A percentile compares a stretch with the other conserved stretches of the same genome.
Evolutionary conservation across 2,797 vertebrate genomes (phyloP).

Genomic region (Micrastur ruficollis): DNA sequence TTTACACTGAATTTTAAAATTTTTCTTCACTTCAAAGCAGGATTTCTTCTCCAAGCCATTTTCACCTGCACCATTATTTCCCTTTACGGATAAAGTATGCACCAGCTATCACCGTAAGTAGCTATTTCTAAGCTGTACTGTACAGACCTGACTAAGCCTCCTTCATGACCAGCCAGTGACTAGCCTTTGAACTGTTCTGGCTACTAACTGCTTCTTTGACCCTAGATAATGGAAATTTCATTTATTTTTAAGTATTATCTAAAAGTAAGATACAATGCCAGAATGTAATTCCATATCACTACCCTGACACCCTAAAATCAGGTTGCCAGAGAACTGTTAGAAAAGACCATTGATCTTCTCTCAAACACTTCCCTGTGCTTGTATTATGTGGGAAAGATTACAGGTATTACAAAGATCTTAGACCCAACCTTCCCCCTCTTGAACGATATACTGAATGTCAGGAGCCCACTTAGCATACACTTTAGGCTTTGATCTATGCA

Average conservation of each 20-base stretch:
- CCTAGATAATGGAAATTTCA: background rate
- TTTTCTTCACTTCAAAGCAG: background rate
- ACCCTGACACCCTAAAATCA: background rate
- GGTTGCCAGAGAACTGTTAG: background rate
- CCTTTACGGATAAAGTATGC: background rate
- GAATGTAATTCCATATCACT: background rate
- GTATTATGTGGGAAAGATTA: background rate
- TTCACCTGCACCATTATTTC: background rate
- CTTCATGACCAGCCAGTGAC: background rate
- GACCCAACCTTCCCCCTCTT: background rate
- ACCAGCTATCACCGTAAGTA: background rate
- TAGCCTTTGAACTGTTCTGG: background rate
- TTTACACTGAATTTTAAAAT: background rate
- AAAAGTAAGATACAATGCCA: background rate
- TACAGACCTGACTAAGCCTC: background rate
- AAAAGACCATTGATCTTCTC: background rate
- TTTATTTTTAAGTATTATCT: background rate
- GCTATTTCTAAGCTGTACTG: background rate
- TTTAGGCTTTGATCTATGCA: background rate
- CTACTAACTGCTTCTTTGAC: background rate
- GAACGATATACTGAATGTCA: background rate
- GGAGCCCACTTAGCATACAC: background rate
- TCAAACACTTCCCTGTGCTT: background rate
- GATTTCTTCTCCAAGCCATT: background rate
- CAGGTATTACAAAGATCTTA: background rate